Evolutionary conservation across 2,113 vertebrate genomes (phyloP), one percentile per base, ranked within the genome.

Genomic region (Nothoprocta pentlandii): DNA sequence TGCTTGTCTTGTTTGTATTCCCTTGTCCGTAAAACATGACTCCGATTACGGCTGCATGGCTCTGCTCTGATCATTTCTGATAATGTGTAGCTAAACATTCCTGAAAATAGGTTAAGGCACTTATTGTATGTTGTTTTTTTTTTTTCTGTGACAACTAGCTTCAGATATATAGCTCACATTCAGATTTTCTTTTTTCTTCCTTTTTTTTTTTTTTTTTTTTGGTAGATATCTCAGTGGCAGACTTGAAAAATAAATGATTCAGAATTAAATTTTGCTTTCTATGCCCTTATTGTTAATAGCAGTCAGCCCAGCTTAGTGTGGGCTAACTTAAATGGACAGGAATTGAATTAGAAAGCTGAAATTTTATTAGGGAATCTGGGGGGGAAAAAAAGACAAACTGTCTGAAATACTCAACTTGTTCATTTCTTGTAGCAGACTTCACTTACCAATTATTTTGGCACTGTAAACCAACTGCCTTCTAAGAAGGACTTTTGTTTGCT

Each of bases 1-100:
- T 97, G 97, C 98, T 98, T 96, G 97, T 98, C 98, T 96, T 98
- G 97, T 98, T 98, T 98, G 98, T 97, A 96, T 98, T 98, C 97
- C 96, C 97, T 98, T 97, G 97, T 98, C 97, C 97, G 70, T 97
- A 95, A 96, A 98, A 93, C 96, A 95, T 47, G 97, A 94, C 97
- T 98, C 93, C 15, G 91, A 86, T 98, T 98, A 97, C 98, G 94
- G 97, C 96, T 91, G 93, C 95, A 81, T 96, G 92, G 81, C 94
- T 61, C 97, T 96, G 92, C 92, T 95, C 94, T 97, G 98, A 98
- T 98, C 92, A 96, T 85, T 95, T 93, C 97, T 97, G 98, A 98
- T 98, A 98, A 97, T 66, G 34, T 19, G 44, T 70, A 97, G 90
- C 97, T 96, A 95, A 97, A 96, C 96, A 95, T 97, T 97, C 94